Evolutionary conservation across 2,888 invertebrate species (phyloP).

Genomic region (Argyresthia goedartella): DNA sequence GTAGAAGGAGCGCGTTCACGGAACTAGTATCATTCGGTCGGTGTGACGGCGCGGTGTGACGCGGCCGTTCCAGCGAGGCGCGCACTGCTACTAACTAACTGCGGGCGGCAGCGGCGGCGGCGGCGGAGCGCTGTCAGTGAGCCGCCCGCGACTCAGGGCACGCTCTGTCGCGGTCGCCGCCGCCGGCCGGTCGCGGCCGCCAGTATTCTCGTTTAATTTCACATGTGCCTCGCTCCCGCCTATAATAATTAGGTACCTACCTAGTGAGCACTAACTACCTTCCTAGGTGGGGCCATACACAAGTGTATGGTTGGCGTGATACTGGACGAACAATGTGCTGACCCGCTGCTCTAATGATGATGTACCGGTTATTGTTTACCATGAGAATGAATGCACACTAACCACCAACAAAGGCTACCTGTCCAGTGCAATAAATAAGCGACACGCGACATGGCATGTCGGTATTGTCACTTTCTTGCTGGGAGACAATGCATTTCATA

Average conservation of each 20-base stretch:
- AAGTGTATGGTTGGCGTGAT: too few relatives aligned
- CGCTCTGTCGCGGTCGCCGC: not conserved
- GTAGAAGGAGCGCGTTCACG: slow-evolving; percentile 54
- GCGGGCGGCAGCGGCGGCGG: slow-evolving; percentile 2
- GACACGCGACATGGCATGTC: not conserved
- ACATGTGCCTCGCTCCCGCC: too few relatives aligned
- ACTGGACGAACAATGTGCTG: slow-evolving; percentile 32
- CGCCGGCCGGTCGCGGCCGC: not conserved
- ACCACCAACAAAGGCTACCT: not conserved
- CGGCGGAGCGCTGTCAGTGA: slow-evolving; percentile 32
- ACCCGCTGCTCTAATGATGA: slow-evolving; percentile 39
- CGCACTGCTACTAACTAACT: slow-evolving; percentile 28
- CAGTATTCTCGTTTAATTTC: too few relatives aligned
- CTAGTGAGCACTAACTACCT: not conserved
- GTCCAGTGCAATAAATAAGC: slow-evolving; percentile 1
- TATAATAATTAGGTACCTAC: too few relatives aligned
- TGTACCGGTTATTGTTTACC: slow-evolving; percentile 51
- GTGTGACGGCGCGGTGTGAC: slow-evolving; percentile 16
- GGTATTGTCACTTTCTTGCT: not conserved
- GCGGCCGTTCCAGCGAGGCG: slow-evolving; percentile 22
- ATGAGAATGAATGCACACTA: slow-evolving; percentile 25
- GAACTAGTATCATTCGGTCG: slow-evolving; percentile 2
- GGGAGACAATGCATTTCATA: not conserved
- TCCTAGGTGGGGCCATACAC: not conserved
- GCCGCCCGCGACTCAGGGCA: slow-evolving; percentile 12